A percentile compares a stretch with the other conserved stretches of the same genome.
phyloP scores from a whole-genome alignment of 1,140 invertebrate species.

The Pseudomyrmex dendroicus region DNA sequence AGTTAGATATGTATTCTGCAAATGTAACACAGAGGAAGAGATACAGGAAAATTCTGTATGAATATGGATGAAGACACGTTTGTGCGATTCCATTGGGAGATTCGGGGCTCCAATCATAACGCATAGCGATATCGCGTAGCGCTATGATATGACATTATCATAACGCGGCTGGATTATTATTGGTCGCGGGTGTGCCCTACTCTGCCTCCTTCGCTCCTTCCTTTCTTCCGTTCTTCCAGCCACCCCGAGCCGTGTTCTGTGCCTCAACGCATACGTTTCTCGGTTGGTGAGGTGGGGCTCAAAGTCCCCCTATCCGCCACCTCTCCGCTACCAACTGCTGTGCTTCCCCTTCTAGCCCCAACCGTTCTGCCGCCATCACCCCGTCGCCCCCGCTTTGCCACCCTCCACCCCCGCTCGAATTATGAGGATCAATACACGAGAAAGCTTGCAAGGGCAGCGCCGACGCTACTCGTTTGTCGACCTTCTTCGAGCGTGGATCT shows the following conservation, averaged over 20 bases:
- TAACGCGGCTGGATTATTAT: conserved; percentile 84
- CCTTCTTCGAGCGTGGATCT: conserved; percentile 77
- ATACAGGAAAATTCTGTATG: conserved; percentile 66
- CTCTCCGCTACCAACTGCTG: conserved; percentile 65
- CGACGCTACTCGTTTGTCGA: conserved; percentile 81
- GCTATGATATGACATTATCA: conserved; percentile 85
- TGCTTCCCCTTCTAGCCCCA: conserved; percentile 54
- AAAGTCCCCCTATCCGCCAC: conserved; percentile 67
- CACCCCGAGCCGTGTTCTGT: conserved; percentile 74
- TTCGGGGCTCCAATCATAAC: conserved; percentile 81
- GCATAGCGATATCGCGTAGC: conserved; percentile 76
- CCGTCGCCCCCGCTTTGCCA: conserved; percentile 60
- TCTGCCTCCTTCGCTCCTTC: conserved; percentile 77
- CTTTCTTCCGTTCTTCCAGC: conserved; percentile 78
- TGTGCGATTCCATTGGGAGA: conserved; percentile 76
- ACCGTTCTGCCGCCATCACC: conserved; percentile 67
- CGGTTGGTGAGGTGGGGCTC: conserved; percentile 79
- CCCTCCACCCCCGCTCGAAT: conserved; percentile 79
- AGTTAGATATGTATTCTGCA: conserved; percentile 20
- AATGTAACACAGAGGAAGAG: conserved; percentile 44
- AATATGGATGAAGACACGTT: conserved; percentile 69
- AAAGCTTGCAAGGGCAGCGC: conserved; percentile 82
- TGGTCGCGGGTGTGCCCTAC: conserved; percentile 80
- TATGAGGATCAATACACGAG: conserved; percentile 85
- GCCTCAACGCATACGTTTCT: conserved; percentile 81